Conservation (phyloP, 1,140 invertebrate species). For the Berghia stephanieae region DNA sequence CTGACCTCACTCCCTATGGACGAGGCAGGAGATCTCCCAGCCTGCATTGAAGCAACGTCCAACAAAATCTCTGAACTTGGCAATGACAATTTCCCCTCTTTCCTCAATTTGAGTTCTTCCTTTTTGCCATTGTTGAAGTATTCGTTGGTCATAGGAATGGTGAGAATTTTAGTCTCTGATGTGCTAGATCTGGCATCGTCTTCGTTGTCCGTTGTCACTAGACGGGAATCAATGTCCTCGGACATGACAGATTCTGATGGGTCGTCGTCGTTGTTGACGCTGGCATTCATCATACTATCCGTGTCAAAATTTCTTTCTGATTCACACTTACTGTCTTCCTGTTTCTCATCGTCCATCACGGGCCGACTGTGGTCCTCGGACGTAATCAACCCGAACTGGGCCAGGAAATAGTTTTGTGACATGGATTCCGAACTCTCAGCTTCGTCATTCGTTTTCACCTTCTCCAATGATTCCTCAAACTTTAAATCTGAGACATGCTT, state of each 20-base stretch:
- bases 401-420: conserved; percentile 80
- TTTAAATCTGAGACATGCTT: conserved; percentile 59
- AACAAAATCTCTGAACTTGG: too few species aligned
- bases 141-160: too few species aligned
- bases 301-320: neutral
- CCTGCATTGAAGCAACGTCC: too few species aligned
- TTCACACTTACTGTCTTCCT: neutral
- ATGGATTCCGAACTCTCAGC: conserved; percentile 38
- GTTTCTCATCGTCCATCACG: neutral
- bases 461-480: conserved; percentile 42
- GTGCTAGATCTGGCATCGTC: too few species aligned
- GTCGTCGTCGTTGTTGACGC: neutral
- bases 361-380: conserved; percentile 17
- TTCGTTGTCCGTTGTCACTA: too few species aligned
- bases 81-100: too few species aligned
- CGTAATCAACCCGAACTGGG: conserved; percentile 75
- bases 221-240: too few species aligned
- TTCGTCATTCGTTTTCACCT: conserved; percentile 27
- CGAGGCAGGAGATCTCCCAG: too few species aligned
- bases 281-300: neutral
- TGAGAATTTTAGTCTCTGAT: too few species aligned
- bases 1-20: too few species aligned
- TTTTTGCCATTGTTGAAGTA: too few species aligned
- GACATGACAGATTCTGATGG: neutral
- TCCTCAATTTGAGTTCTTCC: too few species aligned